Percentiles rank a stretch among this genome's conserved stretches.
phyloP scores from a whole-genome alignment of 2,113 vertebrate genomes.

The Erinaceus europaeus region DNA sequence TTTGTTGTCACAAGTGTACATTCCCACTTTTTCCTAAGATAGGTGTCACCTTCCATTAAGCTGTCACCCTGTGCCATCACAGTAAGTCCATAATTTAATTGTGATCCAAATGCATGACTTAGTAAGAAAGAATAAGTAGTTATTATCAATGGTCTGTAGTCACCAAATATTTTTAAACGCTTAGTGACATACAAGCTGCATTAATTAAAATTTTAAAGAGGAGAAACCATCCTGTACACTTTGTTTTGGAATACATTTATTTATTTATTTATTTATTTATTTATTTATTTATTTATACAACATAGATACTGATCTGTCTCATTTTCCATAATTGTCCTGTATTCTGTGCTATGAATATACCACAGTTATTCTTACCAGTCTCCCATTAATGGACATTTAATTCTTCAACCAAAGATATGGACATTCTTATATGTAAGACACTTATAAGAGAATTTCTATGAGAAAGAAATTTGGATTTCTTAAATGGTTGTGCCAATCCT shows the following conservation, averaged over 20 bases:
- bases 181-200: background rate
- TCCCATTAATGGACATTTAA: background rate
- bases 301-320: background rate
- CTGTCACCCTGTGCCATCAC: background rate
- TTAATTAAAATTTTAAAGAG: background rate
- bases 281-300: no score
- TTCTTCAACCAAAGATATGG: background rate
- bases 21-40: no score
- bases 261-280: background rate
- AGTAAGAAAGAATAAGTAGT: background rate
- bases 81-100: background rate
- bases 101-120: background rate
- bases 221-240: background rate
- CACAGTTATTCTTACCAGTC: background rate
- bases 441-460: background rate
- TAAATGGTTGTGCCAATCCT: background rate
- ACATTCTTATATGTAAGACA: background rate
- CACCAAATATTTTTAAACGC: background rate
- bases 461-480: background rate
- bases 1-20: no score
- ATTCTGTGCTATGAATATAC: background rate
- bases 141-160: background rate
- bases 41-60: no score
- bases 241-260: background rate
- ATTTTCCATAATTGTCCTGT: background rate